These are phyloP conservation scores for Gymnobelideus leadbeateri DNA, from an alignment of 2,113 vertebrate species.

Conservation along the genomic window DNA sequence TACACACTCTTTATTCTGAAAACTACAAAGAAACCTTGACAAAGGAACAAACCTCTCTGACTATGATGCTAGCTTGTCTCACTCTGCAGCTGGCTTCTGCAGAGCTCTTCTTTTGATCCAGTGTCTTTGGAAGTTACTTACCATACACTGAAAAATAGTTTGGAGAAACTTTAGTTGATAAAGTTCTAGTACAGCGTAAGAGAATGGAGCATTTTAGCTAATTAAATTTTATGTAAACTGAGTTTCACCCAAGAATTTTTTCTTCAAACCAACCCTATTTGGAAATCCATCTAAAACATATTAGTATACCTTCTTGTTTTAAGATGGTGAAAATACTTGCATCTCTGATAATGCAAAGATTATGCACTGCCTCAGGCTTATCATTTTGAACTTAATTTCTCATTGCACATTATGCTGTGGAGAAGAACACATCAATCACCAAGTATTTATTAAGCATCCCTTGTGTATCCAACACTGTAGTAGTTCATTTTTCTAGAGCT, in stretches of 20 bases:
- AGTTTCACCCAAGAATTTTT: background rate
- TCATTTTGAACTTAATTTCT: background rate
- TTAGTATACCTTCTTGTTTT: background rate
- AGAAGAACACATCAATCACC: background rate
- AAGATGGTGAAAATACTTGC: background rate
- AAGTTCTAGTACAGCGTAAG: background rate
- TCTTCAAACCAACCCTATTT: background rate
- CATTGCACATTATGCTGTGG: background rate
- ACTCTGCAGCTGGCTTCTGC: background rate
- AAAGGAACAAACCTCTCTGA: background rate
- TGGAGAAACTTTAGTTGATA: background rate
- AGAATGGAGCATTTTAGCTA: background rate
- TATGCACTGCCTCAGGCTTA: background rate
- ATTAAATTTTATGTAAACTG: slow-evolving; percentile 5
- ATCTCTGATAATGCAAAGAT: background rate
- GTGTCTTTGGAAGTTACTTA: background rate
- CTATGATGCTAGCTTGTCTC: background rate
- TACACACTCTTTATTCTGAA: background rate
- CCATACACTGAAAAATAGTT: background rate
- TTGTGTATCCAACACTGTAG: background rate
- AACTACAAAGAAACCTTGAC: background rate
- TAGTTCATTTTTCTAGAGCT: background rate
- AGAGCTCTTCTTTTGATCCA: background rate
- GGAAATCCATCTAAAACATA: background rate
- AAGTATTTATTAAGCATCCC: background rate